Evolutionary conservation across 2,113 vertebrate species (phyloP), one percentile per base, ranked within the genome.

Genomic region (Crotophaga sulcirostris): DNA sequence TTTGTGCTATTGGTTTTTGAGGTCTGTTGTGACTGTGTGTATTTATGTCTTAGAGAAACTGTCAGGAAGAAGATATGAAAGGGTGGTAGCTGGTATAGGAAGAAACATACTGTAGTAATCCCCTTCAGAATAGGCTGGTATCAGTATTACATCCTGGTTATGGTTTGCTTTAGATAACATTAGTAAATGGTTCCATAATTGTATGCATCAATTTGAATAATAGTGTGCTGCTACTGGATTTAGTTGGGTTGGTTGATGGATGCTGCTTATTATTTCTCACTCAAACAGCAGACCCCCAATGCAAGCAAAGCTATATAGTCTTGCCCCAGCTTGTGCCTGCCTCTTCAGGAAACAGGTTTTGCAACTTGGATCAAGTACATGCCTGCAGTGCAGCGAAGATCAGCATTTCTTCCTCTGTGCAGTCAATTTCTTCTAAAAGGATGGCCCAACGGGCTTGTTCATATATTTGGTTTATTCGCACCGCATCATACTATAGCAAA

Each of bases 341-440:
- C 52, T 72, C 34, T 9, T 28, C 33, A 74, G 51, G 78, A 91
- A 97, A 92, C 93, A 62, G 75, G 54, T 96, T 93, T 56, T 67
- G 20, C 90, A 81, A 11, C 82, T 34, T 52, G 49, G 52, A 79
- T 74, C 59, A 52, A 80, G 94, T 91, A 95, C 95, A 4, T 98
- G 99, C 99, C 98, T 99, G 99, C 21, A 99, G 92, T 1, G 99
- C 99, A 17, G 99, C 99, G 11, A 99, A 99, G 98, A 99, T 99
- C 84, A 99, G 91, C 99, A 99, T 99, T 90, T 99, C 99, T 75
- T 99, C 99, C 52, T 99, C 99, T 0, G 99, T 99, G 97, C 99
- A 99, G 60, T 99, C 99, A 2, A 99, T 99, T 92, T 99, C 99
- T 97, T 99, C 99, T 87, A 99, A 85, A 58, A 99, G 97, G 97